Evolutionary conservation across 2,113 vertebrate genomes (phyloP).

Genomic region (Oxygymnocypris stewartii): DNA sequence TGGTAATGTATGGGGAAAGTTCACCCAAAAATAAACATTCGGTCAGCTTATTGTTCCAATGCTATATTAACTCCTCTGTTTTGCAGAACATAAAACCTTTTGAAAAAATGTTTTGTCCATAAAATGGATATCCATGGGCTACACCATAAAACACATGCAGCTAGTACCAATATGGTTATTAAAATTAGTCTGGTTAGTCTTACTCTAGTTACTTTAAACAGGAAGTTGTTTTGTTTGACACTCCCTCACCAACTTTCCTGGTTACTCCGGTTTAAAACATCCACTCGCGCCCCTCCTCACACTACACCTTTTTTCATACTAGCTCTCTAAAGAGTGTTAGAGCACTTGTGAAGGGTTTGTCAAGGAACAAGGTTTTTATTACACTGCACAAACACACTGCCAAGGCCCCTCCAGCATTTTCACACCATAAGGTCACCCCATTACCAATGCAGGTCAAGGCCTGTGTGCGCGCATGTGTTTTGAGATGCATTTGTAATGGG

Average conservation of each 20-base stretch:
- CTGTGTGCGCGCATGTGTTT: background rate
- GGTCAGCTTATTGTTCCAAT: background rate
- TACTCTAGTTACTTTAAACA: slow-evolving; percentile 5
- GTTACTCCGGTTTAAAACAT: slow-evolving; percentile 6
- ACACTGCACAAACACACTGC: slow-evolving; percentile 10
- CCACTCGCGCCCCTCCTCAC: background rate
- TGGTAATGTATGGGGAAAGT: background rate
- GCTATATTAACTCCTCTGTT: background rate
- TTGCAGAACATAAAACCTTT: background rate
- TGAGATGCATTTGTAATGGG: slow-evolving; percentile 5
- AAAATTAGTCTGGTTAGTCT: background rate
- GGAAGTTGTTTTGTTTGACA: slow-evolving; percentile 17
- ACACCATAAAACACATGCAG: background rate
- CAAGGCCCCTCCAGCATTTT: slow-evolving; percentile 6
- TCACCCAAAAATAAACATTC: background rate
- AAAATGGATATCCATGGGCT: background rate
- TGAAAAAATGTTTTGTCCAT: background rate
- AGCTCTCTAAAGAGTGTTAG: background rate
- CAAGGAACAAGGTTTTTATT: background rate
- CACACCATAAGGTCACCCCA: slow-evolving; percentile 14
- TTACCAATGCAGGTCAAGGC: slow-evolving; percentile 29
- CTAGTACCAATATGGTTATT: background rate
- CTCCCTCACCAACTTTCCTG: slow-evolving; percentile 27
- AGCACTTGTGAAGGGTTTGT: slow-evolving; percentile 1
- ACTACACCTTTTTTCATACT: background rate